Evolutionary conservation across 2,888 invertebrate genomes (phyloP), one percentile per base, ranked within the genome.

Genomic region (Chironomus tentans): DNA sequence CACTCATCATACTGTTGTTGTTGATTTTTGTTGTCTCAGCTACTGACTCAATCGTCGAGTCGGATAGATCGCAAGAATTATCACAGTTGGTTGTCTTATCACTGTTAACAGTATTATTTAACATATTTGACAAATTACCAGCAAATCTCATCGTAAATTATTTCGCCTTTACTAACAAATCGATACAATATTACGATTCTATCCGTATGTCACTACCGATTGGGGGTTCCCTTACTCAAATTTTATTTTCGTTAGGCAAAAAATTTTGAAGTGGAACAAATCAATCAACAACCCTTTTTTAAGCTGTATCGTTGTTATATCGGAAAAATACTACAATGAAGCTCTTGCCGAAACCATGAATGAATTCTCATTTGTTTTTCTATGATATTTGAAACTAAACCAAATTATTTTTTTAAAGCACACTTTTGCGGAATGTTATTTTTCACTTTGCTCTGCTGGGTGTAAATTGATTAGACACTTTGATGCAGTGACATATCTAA

Each of bases 91-190:
- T 38, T 21, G 28, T 56, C 56, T 21, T 38, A 61, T n/a, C 21
- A 24, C 21, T 56, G 56, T 18, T 56, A 56, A 56, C 38, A 38
- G 7, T 7, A 38, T 38, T 65, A 13, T 21, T 65, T 24, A 24
- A 46, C 62, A 72, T 46, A 6, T 56, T 56, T 50, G 71, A 71
- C 28, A 61, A 71, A 56, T 50, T 24, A 56, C 24, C 50, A 71
- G 50, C 62, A 50, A 50, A 62, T 62, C 72, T 61, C 72, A 72
- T 72, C 72, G 62, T 72, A 62, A 72, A 72, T 50, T 50, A 71
- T 72, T 46, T 50, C 48, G 24, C 10, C 21, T 65, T 24, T 65
- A 56, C 18, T 15, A 56, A 18, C 65, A 13, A 24, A 65, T 65
- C 65, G 65, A 65, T 24, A 21, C 12, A 65, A 21, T 21, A 18